These are phyloP conservation scores for Boloria euphrosyne DNA, from an alignment of 2,888 invertebrate species.

Conservation along the genomic window DNA sequence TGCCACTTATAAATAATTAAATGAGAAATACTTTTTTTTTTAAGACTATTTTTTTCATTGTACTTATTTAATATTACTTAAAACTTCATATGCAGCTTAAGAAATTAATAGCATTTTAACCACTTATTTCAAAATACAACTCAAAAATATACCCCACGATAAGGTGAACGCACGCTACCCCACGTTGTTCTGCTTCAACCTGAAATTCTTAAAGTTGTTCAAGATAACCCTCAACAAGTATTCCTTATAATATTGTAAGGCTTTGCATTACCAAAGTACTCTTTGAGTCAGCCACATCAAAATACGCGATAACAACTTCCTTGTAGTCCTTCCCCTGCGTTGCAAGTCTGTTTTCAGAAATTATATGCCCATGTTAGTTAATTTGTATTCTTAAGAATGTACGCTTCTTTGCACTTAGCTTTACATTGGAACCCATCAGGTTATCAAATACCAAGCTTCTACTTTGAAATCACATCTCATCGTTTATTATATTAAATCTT, in stretches of 20 bases:
- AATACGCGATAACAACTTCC: slow-evolving; percentile 26
- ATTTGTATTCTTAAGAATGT: too few species aligned
- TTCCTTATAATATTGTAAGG: slow-evolving; percentile 19
- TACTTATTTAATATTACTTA: background rate
- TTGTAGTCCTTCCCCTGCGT: slow-evolving; percentile 14
- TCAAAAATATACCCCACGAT: too few species aligned
- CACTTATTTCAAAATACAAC: background rate
- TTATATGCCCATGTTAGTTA: too few species aligned
- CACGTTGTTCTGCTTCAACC: too few species aligned
- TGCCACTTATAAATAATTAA: slow-evolving; percentile 13
- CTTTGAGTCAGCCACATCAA: slow-evolving; percentile 17
- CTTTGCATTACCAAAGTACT: slow-evolving; percentile 19
- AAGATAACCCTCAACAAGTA: slow-evolving; percentile 8
- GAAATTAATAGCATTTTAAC: background rate
- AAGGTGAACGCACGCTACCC: too few species aligned
- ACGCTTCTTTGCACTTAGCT: too few species aligned
- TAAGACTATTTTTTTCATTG: background rate
- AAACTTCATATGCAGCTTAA: background rate
- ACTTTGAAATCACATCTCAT: too few species aligned
- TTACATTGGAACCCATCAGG: too few species aligned
- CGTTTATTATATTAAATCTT: too few species aligned
- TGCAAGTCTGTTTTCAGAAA: too few species aligned
- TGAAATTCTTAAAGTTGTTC: too few species aligned
- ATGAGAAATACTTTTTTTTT: slow-evolving; percentile 5
- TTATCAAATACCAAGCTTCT: too few species aligned